A percentile compares a stretch with the other conserved stretches of the same genome.
Conservation (phyloP, 2,888 invertebrate species). For the Folsomia manolachei region DNA sequence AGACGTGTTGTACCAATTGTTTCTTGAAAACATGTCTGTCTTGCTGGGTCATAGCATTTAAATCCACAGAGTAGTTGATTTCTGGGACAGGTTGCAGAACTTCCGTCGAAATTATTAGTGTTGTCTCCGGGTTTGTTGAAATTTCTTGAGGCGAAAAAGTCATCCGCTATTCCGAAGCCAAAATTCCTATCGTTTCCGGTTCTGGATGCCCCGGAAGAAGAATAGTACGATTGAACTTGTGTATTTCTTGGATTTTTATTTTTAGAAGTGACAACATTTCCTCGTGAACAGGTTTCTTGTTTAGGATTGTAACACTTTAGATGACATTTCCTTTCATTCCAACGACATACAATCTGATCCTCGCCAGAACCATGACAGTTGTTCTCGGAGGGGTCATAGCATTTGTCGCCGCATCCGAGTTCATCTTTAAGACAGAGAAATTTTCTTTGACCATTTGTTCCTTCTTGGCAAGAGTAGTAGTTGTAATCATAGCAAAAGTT, state of each 20-base stretch:
- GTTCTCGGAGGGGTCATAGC: constrained; percentile 8
- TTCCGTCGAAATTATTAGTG: background rate
- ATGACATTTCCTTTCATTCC: background rate
- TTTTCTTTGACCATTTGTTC: background rate
- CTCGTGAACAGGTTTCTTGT: background rate
- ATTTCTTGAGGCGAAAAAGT: background rate
- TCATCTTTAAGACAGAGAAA: constrained; percentile 9
- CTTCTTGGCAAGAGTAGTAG: constrained; percentile 3
- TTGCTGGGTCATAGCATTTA: background rate
- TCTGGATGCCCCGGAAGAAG: background rate
- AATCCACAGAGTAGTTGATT: background rate
- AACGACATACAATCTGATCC: background rate
- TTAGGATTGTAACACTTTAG: constrained; percentile 1
- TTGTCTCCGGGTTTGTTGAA: background rate
- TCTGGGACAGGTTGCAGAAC: background rate
- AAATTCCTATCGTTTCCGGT: background rate
- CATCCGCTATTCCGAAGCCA: background rate
- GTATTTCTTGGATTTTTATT: background rate
- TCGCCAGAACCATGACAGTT: constrained; percentile 9
- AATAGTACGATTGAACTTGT: background rate
- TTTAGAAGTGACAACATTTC: background rate
- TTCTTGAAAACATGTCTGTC: background rate
- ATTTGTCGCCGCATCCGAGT: constrained; percentile 10
- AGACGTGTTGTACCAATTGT: background rate
- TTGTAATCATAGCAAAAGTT: background rate